A percentile compares a stretch with the other conserved stretches of the same genome.
Conservation (phyloP, 2,113 vertebrate genomes). For the Neolamprologus sp. region DNA sequence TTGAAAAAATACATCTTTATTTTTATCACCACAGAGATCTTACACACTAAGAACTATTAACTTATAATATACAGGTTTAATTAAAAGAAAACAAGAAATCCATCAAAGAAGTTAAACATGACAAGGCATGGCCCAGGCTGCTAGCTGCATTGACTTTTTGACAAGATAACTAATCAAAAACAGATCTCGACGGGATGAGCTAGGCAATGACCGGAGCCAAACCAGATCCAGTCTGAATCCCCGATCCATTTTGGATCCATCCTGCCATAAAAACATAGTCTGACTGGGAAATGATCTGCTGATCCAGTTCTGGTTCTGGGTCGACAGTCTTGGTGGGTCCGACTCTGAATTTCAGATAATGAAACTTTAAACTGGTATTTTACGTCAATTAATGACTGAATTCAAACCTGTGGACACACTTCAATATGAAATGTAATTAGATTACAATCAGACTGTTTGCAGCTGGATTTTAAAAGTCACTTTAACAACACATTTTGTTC, state of each 20-base stretch:
- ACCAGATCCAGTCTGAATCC: neutral
- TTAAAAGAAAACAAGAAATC: neutral
- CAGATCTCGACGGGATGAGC: neutral
- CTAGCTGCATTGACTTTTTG: neutral
- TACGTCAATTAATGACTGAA: neutral
- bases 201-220: neutral
- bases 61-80: neutral
- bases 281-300: neutral
- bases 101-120: neutral
- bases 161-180: neutral
- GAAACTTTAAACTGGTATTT: neutral
- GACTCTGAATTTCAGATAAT: neutral
- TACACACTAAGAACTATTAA: neutral
- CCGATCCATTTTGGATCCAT: neutral
- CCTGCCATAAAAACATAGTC: neutral
- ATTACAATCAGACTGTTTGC: neutral
- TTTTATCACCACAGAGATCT: neutral
- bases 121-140: neutral
- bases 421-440: neutral
- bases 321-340: neutral
- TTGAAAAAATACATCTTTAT: neutral
- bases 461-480: neutral
- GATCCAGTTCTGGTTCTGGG: neutral
- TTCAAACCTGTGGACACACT: neutral
- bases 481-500: neutral